Base-by-base conservation (phyloP, 2,797 vertebrate genomes). In the Anas georgica region DNA sequence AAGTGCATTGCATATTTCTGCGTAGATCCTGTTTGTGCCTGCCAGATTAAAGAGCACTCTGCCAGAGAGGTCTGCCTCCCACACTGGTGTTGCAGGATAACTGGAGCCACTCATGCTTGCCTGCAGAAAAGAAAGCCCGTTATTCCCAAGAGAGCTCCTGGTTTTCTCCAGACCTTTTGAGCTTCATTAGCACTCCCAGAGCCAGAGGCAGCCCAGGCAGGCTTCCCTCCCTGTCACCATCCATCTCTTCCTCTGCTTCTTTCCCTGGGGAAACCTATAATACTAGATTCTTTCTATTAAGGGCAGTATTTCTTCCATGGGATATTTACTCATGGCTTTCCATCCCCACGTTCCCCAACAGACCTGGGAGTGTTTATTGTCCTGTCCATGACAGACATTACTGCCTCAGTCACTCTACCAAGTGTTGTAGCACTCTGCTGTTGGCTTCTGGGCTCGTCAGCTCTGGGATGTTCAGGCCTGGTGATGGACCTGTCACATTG, bases 21-120 rank as follows among this genome's bases (percentile, higher is more conserved):
- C 2, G 8, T 45, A 79, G 77, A 54, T 56, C 88, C 80, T 91
- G 87, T 23, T 4, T 64, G 55, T 75, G 89, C 59, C 82, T 92
- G 87, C 80, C 91, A 93, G 92, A 87, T 64, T 52, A 54, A 91
- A 62, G 54, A 96, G 67, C 39, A 2, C 54, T 66, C 37, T 91
- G 93, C 90, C 94, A 96, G 90, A 64, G 83, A 79, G 90, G 26
- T 83, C 74, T 90, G 46, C 89, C 90, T 94, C 90, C 86, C 90
- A 91, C 31, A 1, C 77, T 73, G 79, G 17, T 11, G 15, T 20
- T 85, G 64, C 83, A 85, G 88, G 50, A 62, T 28, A 39, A 17
- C 79, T 81, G 88, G 28, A 90, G 77, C 41, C 0, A 1, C 43
- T 86, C 41, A 85, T 23, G 41, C 82, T 54, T 75, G 72, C 79